Conservation (phyloP, 1,140 invertebrate species). For the Dendrolimus punctatus region DNA sequence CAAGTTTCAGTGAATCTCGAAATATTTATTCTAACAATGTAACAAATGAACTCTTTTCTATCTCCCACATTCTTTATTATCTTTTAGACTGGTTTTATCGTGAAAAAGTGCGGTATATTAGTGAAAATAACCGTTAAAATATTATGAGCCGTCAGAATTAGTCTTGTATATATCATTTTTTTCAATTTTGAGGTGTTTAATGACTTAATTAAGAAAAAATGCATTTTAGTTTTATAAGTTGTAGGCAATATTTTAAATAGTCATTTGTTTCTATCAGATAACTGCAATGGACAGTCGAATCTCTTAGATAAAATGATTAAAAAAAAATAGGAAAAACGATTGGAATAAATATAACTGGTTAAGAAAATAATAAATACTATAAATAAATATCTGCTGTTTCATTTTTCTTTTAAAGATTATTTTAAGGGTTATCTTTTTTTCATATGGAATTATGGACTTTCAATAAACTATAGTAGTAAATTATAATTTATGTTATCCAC, state of each 20-base stretch:
- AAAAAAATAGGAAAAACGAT: conserved; percentile 68
- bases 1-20: conserved; percentile 12
- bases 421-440: too few relatives aligned
- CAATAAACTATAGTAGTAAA: too few relatives aligned
- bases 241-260: conserved; percentile 66
- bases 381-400: neutral
- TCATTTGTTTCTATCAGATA: conserved; percentile 58
- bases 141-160: conserved; percentile 57
- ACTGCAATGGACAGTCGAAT: conserved; percentile 60
- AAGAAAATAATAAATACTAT: conserved; percentile 67
- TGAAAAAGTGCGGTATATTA: conserved; percentile 37
- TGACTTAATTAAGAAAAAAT: conserved; percentile 64
- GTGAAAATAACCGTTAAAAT: conserved; percentile 48
- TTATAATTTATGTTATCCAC: too few relatives aligned
- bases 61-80: conserved; percentile 26
- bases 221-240: conserved; percentile 71
- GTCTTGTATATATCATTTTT: conserved; percentile 59
- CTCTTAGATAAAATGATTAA: conserved; percentile 67
- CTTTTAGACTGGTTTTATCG: conserved; percentile 14
- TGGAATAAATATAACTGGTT: conserved; percentile 68
- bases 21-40: neutral
- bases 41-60: conserved; percentile 2
- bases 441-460: too few relatives aligned
- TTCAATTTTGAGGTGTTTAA: conserved; percentile 62
- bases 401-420: too few relatives aligned